phyloP scores from a whole-genome alignment of 2,888 invertebrate species.

The Oligia fasciuncula region DNA sequence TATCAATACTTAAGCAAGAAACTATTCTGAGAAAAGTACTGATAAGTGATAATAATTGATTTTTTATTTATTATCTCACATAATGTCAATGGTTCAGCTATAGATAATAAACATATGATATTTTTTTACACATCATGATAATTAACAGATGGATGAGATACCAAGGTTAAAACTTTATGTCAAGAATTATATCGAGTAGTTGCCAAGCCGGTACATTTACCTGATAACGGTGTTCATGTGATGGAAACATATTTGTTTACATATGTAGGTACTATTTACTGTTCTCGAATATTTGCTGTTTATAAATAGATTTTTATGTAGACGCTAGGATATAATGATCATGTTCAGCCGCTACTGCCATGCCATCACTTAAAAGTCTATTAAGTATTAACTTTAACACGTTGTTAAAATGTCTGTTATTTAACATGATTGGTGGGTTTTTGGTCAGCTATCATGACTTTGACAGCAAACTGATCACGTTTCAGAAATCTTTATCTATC shows the following conservation, averaged over 20 bases:
- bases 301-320: conserved; percentile 4
- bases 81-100: conserved; percentile 29
- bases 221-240: conserved; percentile 9
- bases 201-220: conserved; percentile 7
- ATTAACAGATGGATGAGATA: conserved; percentile 13
- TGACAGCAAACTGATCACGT: neutral
- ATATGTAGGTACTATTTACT: conserved; percentile 4
- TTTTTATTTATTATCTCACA: conserved; percentile 16
- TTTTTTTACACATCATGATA: conserved; percentile 10
- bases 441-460: neutral
- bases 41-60: conserved; percentile 20
- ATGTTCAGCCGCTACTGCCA: neutral
- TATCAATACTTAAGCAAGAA: neutral
- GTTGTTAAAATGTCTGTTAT: neutral
- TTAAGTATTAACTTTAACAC: neutral
- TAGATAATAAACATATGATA: conserved; percentile 3
- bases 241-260: conserved; percentile 37
- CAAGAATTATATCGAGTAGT: conserved; percentile 12
- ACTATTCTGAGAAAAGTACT: conserved; percentile 7
- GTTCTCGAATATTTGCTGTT: conserved; percentile 34
- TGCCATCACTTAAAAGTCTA: neutral
- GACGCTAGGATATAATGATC: neutral
- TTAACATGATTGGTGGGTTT: neutral
- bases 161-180: conserved; percentile 32
- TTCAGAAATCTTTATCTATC: conserved; percentile 3